These are phyloP conservation scores for Cynopterus sphinx DNA, from an alignment of 2,797 vertebrate species.

Conservation along the genomic window DNA sequence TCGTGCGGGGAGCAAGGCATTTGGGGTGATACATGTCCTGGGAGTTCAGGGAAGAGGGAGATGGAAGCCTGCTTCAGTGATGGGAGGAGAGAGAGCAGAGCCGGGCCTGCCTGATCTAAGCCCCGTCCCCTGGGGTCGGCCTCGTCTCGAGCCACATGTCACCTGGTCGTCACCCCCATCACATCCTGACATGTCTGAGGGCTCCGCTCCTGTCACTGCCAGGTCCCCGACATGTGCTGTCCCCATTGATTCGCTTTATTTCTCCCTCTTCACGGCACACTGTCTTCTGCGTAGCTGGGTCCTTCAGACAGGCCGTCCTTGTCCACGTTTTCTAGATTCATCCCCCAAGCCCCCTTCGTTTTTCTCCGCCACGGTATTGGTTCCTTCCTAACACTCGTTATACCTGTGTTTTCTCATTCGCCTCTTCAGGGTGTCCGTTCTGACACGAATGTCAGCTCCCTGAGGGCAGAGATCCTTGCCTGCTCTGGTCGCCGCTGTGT, in stretches of 20 bases:
- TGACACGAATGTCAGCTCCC: not conserved
- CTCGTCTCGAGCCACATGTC: no score
- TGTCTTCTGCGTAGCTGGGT: not conserved
- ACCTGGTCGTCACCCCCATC: not conserved
- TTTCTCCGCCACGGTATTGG: rapidly evolving
- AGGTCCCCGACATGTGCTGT: rapidly evolving
- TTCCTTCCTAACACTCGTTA: no score
- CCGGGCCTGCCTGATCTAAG: not conserved
- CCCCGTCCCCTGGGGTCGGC: not conserved
- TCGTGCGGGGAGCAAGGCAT: no score
- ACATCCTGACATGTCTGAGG: rapidly evolving
- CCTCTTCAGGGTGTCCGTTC: not conserved
- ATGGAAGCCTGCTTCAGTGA: no score
- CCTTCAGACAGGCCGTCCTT: not conserved
- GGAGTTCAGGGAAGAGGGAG: not conserved
- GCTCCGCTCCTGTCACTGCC: rapidly evolving
- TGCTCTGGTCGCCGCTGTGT: not conserved
- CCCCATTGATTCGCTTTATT: rapidly evolving
- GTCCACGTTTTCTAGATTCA: no score
- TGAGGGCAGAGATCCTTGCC: not conserved
- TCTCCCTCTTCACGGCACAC: no score
- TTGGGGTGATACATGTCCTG: no score
- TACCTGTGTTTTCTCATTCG: rapidly evolving
- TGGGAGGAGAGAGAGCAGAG: not conserved
- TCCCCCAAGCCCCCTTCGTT: rapidly evolving